Conservation (phyloP, 2,113 vertebrate genomes). For the Pontoporia blainvillei region DNA sequence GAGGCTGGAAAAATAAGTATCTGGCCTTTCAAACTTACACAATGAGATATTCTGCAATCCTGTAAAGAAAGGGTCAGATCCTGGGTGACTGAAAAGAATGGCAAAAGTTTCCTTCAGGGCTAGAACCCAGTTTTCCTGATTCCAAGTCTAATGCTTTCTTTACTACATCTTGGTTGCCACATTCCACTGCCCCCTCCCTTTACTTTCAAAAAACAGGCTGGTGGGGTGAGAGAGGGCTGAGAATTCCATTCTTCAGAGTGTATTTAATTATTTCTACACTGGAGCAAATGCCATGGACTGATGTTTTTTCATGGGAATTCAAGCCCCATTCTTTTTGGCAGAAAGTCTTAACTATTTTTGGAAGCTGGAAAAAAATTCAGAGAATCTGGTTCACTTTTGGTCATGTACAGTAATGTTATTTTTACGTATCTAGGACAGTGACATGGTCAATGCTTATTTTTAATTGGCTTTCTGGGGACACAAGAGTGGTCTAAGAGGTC, state of each 20-base stretch:
- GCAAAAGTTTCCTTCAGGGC: background rate
- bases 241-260: conserved; percentile 55
- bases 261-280: conserved; percentile 63
- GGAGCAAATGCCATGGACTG: conserved; percentile 55
- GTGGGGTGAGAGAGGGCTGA: conserved; percentile 33
- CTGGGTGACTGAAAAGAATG: background rate
- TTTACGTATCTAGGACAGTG: conserved; percentile 69
- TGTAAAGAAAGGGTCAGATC: background rate
- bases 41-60: background rate
- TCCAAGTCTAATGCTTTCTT: background rate
- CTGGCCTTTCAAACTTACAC: background rate
- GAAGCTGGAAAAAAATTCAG: conserved; percentile 72
- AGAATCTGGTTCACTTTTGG: conserved; percentile 73
- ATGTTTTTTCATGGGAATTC: conserved; percentile 71
- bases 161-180: background rate
- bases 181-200: background rate
- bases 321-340: conserved; percentile 62
- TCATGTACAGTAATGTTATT: conserved; percentile 68
- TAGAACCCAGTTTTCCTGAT: background rate
- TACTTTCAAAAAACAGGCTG: conserved; percentile 20
- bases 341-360: conserved; percentile 72
- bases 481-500: conserved; percentile 18
- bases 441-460: conserved; percentile 57
- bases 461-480: conserved; percentile 53
- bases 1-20: background rate